phyloP scores from a whole-genome alignment of 2,113 vertebrate species.

The Mesitornis unicolor region DNA sequence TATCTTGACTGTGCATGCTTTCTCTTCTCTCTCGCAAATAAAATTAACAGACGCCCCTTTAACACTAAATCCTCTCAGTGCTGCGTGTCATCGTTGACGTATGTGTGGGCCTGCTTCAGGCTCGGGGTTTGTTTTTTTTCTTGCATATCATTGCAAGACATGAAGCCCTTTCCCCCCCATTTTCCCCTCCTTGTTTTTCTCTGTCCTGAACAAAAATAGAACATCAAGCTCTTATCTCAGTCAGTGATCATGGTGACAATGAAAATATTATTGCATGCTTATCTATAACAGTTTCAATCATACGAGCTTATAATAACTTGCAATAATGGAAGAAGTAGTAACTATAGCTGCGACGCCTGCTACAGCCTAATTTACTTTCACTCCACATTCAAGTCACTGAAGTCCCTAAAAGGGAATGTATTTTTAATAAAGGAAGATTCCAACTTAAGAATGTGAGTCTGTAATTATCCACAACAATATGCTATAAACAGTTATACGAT shows the following conservation, averaged over 20 bases:
- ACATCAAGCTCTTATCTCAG: constrained; percentile 65
- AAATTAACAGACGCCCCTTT: constrained; percentile 73
- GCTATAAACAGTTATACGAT: neutral
- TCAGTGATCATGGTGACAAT: constrained; percentile 74
- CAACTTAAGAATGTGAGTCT: constrained; percentile 10
- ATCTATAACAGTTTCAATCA: constrained; percentile 64
- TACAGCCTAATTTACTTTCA: constrained; percentile 34
- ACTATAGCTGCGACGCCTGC: constrained; percentile 55
- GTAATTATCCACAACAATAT: constrained; percentile 27
- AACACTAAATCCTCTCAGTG: constrained; percentile 35
- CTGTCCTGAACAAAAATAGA: constrained; percentile 67
- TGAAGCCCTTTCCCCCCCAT: constrained; percentile 34
- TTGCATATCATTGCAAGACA: constrained; percentile 42
- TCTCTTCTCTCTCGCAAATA: constrained; percentile 71
- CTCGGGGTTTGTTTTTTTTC: neutral
- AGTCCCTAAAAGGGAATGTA: constrained; percentile 54
- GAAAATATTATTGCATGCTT: constrained; percentile 77
- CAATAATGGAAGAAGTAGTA: constrained; percentile 69
- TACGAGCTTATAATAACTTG: constrained; percentile 68
- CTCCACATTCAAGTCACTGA: constrained; percentile 50
- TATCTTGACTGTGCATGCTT: constrained; percentile 71
- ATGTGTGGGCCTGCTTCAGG: constrained; percentile 5
- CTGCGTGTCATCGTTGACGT: constrained; percentile 61
- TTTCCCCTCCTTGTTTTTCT: constrained; percentile 57
- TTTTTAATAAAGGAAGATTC: constrained; percentile 46